These are phyloP conservation scores for Clarias macrocephalus DNA, from an alignment of 2,113 vertebrate genomes.

Conservation along the genomic window DNA sequence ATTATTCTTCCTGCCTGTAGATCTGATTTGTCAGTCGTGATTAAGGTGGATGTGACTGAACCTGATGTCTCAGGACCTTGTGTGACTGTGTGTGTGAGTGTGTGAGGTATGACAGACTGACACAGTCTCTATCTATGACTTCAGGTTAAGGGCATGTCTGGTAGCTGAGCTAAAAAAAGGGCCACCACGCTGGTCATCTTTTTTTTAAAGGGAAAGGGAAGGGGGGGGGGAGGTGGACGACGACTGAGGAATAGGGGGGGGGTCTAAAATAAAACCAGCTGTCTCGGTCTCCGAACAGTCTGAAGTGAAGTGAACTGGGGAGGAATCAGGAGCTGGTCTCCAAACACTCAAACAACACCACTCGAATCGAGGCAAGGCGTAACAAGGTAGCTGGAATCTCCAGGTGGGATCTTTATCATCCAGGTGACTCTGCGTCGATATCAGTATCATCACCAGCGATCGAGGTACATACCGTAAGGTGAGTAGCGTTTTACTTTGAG, in stretches of 20 bases:
- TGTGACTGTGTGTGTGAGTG: neutral
- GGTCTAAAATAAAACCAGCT: conserved; percentile 86
- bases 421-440: conserved; percentile 17
- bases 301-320: conserved; percentile 62
- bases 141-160: conserved; percentile 74
- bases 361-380: neutral
- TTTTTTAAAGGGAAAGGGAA: conserved; percentile 34
- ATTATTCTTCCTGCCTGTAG: neutral
- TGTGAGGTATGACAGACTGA: conserved; percentile 32
- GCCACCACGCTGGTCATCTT: conserved; percentile 56
- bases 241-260: neutral
- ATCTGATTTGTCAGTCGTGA: neutral
- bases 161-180: conserved; percentile 83
- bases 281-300: conserved; percentile 70
- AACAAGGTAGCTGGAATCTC: neutral
- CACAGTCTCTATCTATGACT: conserved; percentile 63
- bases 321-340: conserved; percentile 84
- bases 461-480: conserved; percentile 19
- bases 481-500: conserved; percentile 16
- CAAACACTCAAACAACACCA: conserved; percentile 54
- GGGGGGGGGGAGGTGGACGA: neutral
- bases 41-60: conserved; percentile 10
- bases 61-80: neutral
- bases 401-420: conserved; percentile 50
- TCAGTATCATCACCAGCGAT: neutral